Evolutionary conservation across 2,888 invertebrate species (phyloP), one percentile per base, ranked within the genome.

Genomic region (Agonopterix heracliana): DNA sequence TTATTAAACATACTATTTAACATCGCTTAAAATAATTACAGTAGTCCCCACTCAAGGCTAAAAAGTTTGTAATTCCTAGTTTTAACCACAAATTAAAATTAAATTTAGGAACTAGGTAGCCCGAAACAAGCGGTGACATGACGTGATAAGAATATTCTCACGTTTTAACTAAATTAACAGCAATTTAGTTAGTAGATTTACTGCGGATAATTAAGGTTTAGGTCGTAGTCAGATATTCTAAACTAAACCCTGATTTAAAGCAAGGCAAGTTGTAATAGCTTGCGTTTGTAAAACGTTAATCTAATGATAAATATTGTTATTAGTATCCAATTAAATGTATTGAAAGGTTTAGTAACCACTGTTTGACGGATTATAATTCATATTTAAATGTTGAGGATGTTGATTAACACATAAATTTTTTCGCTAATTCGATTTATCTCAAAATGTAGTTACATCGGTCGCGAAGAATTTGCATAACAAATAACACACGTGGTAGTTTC

Each of bases 91-190:
- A 26, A 43, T 43, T 43, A 43, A 43, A 43, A 45, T 36, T 36
- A 5, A 44, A 44, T 44, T 44, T 11, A 34, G 44, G 11, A 17
- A 14, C 26, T 7, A 42, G 26, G 10, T n/a, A 17, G 17, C 26
- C 8, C 26, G 14, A 34, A 34, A 44, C 14, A 34, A 7, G 14
- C 34, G 35, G 13, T 47, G 41, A 42, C 47, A 47, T 9, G 13
- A 26, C n/a, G 38, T 38, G 46, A 50, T 49, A 46, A 26, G 34
- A 50, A 52, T 49, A 49, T 54, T 56, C 50, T 53, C 56, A 54
- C 56, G 54, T 54, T 47, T 48, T 38, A 48, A 46, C 47, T 43
- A 43, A 54, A 46, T 52, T 48, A 47, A 48, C 17, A 11, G 44
- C 26, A 40, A 49, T 49, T 49, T 52, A 47, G 46, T 26, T 26